Evolutionary conservation across 2,797 vertebrate genomes (phyloP).

Genomic region (Benthosema pterotum): DNA sequence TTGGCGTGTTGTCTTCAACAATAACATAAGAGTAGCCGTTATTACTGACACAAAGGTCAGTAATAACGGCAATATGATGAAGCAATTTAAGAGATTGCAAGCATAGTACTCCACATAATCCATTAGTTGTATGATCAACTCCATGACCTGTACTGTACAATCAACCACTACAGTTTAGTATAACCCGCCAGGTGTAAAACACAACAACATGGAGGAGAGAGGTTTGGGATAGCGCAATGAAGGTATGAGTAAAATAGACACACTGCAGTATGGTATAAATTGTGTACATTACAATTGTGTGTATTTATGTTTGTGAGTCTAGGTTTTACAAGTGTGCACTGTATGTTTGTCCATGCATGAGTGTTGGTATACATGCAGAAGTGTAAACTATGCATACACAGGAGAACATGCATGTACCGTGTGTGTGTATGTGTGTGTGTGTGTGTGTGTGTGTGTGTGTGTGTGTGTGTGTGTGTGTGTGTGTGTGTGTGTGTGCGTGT

Average conservation of each 20-base stretch:
- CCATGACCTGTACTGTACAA: no score
- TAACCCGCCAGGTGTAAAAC: constrained; percentile 1
- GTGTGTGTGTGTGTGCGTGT: constrained; percentile 1
- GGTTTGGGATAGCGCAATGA: constrained; percentile 5
- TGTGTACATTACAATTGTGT: no score
- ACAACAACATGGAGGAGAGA: neutral
- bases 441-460: constrained; percentile 10
- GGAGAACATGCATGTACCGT: constrained; percentile 21
- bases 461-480: constrained; percentile 20
- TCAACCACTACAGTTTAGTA: no score
- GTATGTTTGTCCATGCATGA: neutral
- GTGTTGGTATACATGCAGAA: no score
- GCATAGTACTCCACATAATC: neutral
- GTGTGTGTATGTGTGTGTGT: neutral
- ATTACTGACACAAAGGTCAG: constrained; percentile 16
- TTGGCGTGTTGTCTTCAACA: no score
- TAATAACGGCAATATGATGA: constrained; percentile 39
- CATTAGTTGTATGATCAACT: no score
- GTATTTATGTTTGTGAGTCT: no score
- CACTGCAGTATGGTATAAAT: no score
- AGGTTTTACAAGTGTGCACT: neutral
- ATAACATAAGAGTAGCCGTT: no score
- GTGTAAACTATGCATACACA: neutral
- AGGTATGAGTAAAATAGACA: constrained; percentile 3
- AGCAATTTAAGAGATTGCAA: constrained; percentile 53